phyloP scores from a whole-genome alignment of 1,140 invertebrate species.

The Diorhabda elongata region DNA sequence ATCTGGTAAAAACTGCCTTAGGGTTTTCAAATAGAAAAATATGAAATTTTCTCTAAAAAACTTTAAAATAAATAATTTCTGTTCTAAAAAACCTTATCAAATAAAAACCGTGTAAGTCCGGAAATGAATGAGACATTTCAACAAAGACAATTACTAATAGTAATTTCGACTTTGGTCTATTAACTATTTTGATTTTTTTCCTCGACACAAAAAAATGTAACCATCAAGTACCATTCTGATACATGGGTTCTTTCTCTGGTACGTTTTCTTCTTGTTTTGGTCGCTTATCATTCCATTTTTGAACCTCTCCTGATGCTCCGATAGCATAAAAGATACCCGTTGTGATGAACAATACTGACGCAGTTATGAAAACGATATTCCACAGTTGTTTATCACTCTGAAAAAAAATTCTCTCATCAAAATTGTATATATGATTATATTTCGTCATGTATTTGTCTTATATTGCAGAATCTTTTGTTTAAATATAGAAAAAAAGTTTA shows the following conservation, averaged over 20 bases:
- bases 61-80: neutral
- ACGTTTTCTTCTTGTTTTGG: slow-evolving; percentile 9
- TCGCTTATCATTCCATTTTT: slow-evolving; percentile 66
- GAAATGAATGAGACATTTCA: neutral
- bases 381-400: slow-evolving; percentile 74
- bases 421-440: too few relatives aligned
- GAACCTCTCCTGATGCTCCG: slow-evolving; percentile 73
- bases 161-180: neutral
- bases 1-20: too few relatives aligned
- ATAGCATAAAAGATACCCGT: slow-evolving; percentile 62
- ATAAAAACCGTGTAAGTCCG: neutral
- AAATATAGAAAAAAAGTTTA: neutral
- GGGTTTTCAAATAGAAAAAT: neutral
- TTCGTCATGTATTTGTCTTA: neutral
- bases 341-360: slow-evolving; percentile 64
- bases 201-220: neutral
- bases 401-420: slow-evolving; percentile 37
- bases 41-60: neutral
- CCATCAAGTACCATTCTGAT: slow-evolving; percentile 3
- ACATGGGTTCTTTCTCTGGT: slow-evolving; percentile 14
- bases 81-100: slow-evolving; percentile 2
- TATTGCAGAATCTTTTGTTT: neutral
- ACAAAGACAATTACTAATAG: neutral
- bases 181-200: neutral
- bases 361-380: slow-evolving; percentile 75